These are phyloP conservation scores for Tretioscincus oriximinensis DNA, from an alignment of 2,113 vertebrate species.

Conservation along the genomic window DNA sequence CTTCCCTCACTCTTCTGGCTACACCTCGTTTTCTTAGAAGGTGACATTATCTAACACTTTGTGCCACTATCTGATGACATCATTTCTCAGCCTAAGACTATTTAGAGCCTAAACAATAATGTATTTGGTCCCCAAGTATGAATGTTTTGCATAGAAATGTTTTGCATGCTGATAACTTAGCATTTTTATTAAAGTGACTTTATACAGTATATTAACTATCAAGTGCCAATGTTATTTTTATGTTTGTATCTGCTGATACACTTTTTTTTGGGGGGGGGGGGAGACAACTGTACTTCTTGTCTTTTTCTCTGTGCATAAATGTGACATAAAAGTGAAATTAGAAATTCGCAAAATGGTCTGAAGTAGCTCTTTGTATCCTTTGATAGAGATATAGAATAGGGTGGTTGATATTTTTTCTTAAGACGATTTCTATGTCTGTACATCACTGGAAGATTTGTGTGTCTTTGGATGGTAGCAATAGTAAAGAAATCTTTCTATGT, in stretches of 20 bases:
- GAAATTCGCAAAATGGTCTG: neutral
- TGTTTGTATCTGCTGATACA: neutral
- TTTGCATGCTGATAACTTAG: neutral
- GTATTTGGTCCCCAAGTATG: no score
- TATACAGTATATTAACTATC: neutral
- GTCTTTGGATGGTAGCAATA: no score
- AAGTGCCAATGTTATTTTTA: neutral
- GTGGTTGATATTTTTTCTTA: neutral
- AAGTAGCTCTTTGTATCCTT: neutral
- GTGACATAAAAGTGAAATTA: neutral
- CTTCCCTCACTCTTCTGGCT: no score
- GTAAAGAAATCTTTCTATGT: no score
- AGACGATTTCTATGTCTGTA: neutral
- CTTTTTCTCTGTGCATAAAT: neutral
- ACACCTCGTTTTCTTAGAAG: no score
- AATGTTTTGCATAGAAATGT: no score
- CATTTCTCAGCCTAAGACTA: no score
- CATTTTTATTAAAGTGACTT: neutral
- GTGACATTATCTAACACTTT: no score
- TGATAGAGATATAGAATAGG: neutral
- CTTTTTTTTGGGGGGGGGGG: no score
- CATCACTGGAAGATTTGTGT: neutral
- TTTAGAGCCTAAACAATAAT: no score
- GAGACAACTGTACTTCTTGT: neutral
- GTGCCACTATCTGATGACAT: no score